Conservation (phyloP, 2,888 invertebrate genomes). For the Aporophyla nigra region DNA sequence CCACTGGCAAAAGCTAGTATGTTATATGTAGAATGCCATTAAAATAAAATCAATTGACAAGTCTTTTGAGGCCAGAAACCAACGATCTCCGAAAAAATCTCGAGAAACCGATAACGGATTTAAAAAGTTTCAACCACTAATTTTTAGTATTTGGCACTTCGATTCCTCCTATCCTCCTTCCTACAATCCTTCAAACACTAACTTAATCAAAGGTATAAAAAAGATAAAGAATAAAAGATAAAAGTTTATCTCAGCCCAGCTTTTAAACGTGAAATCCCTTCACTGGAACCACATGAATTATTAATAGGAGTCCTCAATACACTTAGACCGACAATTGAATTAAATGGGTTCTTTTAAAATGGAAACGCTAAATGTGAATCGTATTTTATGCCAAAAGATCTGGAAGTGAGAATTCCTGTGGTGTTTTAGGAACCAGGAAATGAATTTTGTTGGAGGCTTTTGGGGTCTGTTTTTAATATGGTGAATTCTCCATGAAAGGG, state of each 20-base stretch:
- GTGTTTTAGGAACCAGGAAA: conserved; percentile 39
- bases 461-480: conserved; percentile 12
- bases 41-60: too few species aligned
- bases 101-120: too few species aligned
- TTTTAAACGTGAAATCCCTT: conserved; percentile 66
- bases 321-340: conserved; percentile 73
- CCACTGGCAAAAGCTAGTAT: too few species aligned
- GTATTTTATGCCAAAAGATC: conserved; percentile 66
- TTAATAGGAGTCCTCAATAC: conserved; percentile 71
- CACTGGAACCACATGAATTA: conserved; percentile 69
- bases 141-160: not conserved
- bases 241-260: conserved; percentile 55
- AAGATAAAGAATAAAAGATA: conserved; percentile 55
- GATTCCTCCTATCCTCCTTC: not conserved
- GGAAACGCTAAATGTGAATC: conserved; percentile 60
- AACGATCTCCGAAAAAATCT: too few species aligned
- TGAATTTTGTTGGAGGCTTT: conserved; percentile 40
- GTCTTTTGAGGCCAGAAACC: too few species aligned
- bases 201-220: conserved; percentile 49
- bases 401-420: conserved; percentile 34
- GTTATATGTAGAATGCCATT: too few species aligned
- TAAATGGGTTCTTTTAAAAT: conserved; percentile 70
- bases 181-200: conserved; percentile 27
- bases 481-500: conserved; percentile 2
- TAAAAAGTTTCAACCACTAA: too few species aligned